phyloP scores from a whole-genome alignment of 2,113 vertebrate genomes.

The Sphyrna mokarran region DNA sequence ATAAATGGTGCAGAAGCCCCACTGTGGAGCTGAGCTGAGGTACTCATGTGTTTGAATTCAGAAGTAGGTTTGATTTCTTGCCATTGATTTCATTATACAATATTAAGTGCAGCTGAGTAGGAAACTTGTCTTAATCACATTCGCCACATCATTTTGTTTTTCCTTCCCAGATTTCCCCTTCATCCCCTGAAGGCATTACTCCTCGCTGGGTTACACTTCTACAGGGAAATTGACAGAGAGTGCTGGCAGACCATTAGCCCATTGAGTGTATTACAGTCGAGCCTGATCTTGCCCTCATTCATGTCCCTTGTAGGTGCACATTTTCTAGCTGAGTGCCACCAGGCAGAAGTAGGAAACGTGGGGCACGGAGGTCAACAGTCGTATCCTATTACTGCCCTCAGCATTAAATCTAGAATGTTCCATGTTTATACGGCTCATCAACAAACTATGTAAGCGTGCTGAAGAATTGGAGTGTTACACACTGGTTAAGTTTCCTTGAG shows the following conservation, averaged over 20 bases:
- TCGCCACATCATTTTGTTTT: background rate
- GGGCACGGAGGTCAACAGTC: background rate
- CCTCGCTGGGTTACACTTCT: background rate
- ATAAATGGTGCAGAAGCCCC: background rate
- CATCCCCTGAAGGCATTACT: constrained; percentile 7
- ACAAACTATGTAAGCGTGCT: background rate
- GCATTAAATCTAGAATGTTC: background rate
- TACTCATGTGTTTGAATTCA: constrained; percentile 15
- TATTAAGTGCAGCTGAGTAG: constrained; percentile 27
- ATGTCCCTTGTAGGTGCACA: background rate
- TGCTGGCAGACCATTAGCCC: background rate
- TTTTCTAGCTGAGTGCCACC: background rate
- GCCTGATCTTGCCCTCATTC: background rate
- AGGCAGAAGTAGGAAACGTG: background rate
- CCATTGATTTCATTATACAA: constrained; percentile 14
- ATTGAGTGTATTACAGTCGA: background rate
- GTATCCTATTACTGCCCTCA: background rate
- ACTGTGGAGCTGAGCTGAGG: background rate
- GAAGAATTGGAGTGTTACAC: background rate
- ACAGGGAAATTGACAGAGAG: background rate
- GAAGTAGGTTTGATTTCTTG: constrained; percentile 14
- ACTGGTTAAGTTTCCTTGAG: background rate
- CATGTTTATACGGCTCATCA: background rate
- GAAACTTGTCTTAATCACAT: constrained; percentile 18
- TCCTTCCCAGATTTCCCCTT: background rate